Evolutionary conservation across 2,113 vertebrate genomes (phyloP).

Genomic region (Okapia johnstoni): DNA sequence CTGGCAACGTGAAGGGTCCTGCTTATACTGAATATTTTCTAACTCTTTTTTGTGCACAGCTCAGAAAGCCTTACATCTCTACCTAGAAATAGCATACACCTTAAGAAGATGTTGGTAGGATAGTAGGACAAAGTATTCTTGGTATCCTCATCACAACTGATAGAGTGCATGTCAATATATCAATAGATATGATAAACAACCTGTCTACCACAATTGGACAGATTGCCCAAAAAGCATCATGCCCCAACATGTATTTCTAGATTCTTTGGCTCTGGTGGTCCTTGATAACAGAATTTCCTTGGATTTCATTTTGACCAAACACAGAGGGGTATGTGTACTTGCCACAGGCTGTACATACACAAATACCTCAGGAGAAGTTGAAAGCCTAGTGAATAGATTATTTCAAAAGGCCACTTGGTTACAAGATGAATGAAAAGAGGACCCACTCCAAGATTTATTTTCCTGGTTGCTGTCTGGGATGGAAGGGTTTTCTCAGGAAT

Average conservation of each 20-base stretch:
- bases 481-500: neutral
- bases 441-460: neutral
- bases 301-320: neutral
- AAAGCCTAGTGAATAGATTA: neutral
- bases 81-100: neutral
- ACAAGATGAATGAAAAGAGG: neutral
- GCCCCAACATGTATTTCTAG: neutral
- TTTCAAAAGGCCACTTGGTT: neutral
- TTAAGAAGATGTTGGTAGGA: neutral
- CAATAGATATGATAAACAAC: neutral
- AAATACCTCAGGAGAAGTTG: neutral
- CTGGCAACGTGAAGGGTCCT: neutral
- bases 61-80: neutral
- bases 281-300: neutral
- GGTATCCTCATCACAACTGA: neutral
- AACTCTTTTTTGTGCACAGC: neutral
- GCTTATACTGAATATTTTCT: neutral
- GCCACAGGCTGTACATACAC: neutral
- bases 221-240: neutral
- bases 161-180: neutral
- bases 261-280: neutral
- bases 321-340: neutral
- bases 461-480: neutral
- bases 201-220: neutral
- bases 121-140: neutral